Evolutionary conservation across 2,797 vertebrate genomes (phyloP), one percentile per base, ranked within the genome.

Genomic region (Eutrigla gurnardus): DNA sequence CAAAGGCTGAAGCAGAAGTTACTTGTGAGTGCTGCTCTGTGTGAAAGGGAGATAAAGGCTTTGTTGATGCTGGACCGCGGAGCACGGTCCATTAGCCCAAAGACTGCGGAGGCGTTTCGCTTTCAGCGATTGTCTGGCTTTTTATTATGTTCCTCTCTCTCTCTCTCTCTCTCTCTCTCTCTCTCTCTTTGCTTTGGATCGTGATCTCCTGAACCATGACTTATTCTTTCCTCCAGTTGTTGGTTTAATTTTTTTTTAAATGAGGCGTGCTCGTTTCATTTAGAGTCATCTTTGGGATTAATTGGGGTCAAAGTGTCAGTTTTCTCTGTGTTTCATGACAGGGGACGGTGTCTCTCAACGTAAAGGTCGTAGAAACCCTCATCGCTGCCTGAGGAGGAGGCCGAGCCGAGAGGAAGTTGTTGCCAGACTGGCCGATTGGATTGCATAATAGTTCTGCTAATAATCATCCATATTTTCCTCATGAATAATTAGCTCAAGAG

Each of bases 11-110:
- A 73, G 18, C 82, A 94, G 86, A 91, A 77, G 55, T 81, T 93
- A 78, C 88, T 86, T 91, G 96, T 97, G 90, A 96, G 96, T 93
- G 63, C n/a, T 70, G 58, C 25, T 25, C 25, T 59, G 36, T 63
- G 67, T 64, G 49, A 77, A 59, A 67, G 37, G 17, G 58, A 81
- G 75, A 78, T 70, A 64, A 80, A 55, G 57, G 40, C 70, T 70
- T 25, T 81, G 73, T 82, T 88, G 80, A 45, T 65, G 67, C 36
- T 70, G 72, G 40, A 63, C 15, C 39, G 57, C 25, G 25, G 25
- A 25, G 25, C 49, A 59, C 33, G 73, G 81, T 33, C 65, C 66
- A 84, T 83, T 75, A 80, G 68, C 63, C 25, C 70, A 76, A 81
- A 66, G 61, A 70, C 32, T 61, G 18, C 50, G 37, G 72, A 76